Evolutionary conservation across 2,888 invertebrate species (phyloP), one percentile per base, ranked within the genome.

Genomic region (Drosophila histrio): DNA sequence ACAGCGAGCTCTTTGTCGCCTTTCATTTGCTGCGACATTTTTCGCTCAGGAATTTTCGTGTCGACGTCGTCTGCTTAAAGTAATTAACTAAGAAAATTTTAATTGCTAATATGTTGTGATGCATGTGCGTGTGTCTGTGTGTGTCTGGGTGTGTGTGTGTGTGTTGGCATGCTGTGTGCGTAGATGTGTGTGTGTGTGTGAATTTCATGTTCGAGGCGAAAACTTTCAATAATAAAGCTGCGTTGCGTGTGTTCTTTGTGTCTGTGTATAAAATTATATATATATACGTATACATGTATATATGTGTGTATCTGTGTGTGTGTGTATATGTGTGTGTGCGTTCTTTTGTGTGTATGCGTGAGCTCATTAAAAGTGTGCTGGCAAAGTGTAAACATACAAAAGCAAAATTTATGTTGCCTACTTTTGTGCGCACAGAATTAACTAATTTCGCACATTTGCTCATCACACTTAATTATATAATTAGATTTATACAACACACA

Each of bases 1-100:
- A n/a, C n/a, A n/a, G n/a, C n/a, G n/a, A n/a, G n/a, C 44, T 43
- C 54, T 57, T 26, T 87, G 82, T 87, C 86, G 83, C 65, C 79
- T 82, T 82, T 85, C 77, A 85, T 87, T 82, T 72, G 69, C 59
- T 78, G 82, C 56, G 56, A 81, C 82, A 80, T 78, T 87, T 85
- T 67, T 74, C 60, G 78, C 73, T 65, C 46, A 68, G 80, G 72
- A 71, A 76, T 77, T 77, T 77, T 71, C 59, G 72, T 75, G 66
- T 76, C 79, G 60, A 56, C 60, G 53, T 57, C 87, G 80, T 79
- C 84, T 86, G 89, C 87, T 88, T 88, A 82, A 84, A 91, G 90
- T 91, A 91, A 91, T 91, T 91, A 91, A 91, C 91, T 91, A 87
- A 89, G 90, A 90, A 91, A 90, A 91, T 91, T 91, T 91, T 91